phyloP scores from a whole-genome alignment of 2,797 vertebrate species.

The Meriones psammophilus region DNA sequence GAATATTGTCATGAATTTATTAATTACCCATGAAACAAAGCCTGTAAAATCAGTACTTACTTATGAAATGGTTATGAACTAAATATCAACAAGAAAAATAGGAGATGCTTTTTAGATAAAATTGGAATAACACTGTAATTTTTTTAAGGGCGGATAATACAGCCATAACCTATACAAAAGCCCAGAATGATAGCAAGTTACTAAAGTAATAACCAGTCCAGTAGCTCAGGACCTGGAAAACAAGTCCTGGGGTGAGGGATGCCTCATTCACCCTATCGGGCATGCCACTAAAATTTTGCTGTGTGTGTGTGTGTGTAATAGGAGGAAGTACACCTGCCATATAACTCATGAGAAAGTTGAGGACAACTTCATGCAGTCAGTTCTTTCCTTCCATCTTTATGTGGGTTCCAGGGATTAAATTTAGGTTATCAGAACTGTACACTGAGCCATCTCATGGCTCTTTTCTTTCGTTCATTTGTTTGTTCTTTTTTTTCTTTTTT shows the following conservation, averaged over 20 bases:
- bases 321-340: no score
- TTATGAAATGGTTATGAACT: conserved; percentile 44
- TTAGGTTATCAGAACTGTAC: neutral
- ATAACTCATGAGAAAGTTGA: no score
- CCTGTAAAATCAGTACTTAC: neutral
- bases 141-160: conserved; percentile 56
- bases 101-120: conserved; percentile 24
- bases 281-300: neutral
- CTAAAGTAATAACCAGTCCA: neutral
- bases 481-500: neutral
- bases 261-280: neutral
- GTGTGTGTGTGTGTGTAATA: neutral
- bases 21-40: conserved; percentile 46
- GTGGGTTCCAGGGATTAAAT: no score
- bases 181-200: neutral
- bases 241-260: neutral
- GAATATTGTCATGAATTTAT: neutral
- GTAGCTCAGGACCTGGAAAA: neutral
- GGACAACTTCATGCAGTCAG: neutral
- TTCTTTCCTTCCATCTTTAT: neutral
- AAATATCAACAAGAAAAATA: conserved; percentile 63
- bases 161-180: conserved; percentile 43
- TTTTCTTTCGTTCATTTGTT: neutral
- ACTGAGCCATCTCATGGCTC: neutral
- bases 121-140: conserved; percentile 43